Base-by-base conservation (phyloP, 1,140 invertebrate species). In the Drosophila mayri region DNA sequence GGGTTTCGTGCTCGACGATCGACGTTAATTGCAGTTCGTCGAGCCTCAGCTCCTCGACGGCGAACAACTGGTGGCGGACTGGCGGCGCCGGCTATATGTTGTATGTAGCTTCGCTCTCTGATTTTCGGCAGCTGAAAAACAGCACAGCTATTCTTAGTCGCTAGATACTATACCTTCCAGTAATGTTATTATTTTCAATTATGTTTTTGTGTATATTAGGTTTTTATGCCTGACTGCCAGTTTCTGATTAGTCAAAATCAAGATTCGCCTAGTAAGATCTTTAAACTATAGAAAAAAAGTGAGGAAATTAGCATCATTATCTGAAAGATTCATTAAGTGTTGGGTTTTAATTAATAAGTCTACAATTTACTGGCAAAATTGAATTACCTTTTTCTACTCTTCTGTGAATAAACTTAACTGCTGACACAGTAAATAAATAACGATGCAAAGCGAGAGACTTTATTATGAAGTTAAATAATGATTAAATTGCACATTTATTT, bases 1-100 rank as follows among this genome's bases (percentile, higher is more conserved):
- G 30, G 22, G 43, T 61, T 61, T 50, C 59, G 30, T 40, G 74
- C 47, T 32, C 38, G 63, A 46, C 63, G 63, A 76, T 71, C 70
- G 72, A 71, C 55, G 46, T 59, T 82, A 83, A 88, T 76, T 83
- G 66, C 61, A 63, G 46, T 14, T 20, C 37, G 52, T 49, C 44
- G 54, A 46, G 61, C 32, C 47, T 74, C 64, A 57, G 44, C 37
- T 43, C 40, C 58, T 20, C 40, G 50, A 57, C 32, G 25, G 63
- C 28, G 7, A 32, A 11, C 25, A 25, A 35, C 20, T 38, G 52
- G 14, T 14, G 32, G 18, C 12, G 18, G 50, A 52, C 60, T 61
- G 62, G 30, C 22, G 35, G 25, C 65, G 35, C 18, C 12, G 50
- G 16, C 30, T 47, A 52, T 37, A 16, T 30, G 28, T 8, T 30